These are phyloP conservation scores for Drosophila miranda DNA, from an alignment of 1,140 invertebrate genomes.

Conservation along the genomic window DNA sequence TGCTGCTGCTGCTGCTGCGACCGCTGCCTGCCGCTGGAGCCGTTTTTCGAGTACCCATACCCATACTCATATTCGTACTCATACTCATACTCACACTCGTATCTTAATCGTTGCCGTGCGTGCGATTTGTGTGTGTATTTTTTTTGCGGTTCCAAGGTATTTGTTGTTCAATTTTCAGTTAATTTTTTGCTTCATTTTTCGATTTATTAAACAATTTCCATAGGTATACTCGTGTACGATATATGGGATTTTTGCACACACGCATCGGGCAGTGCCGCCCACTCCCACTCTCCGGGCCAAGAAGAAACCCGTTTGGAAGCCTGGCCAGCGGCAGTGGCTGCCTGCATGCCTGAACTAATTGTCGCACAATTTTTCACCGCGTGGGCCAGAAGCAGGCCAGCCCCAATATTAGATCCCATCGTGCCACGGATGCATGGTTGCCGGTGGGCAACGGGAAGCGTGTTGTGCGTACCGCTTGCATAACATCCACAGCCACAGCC, in stretches of 20 bases:
- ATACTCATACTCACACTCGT: conserved; percentile 41
- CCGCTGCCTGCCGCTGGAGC: conserved; percentile 25
- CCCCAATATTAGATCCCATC: conserved; percentile 35
- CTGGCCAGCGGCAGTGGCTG: not conserved
- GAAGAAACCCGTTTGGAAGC: conserved; percentile 47
- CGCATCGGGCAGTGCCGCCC: conserved; percentile 70
- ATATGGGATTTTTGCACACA: conserved; percentile 55
- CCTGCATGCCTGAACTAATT: conserved; percentile 63
- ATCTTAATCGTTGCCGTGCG: conserved; percentile 68
- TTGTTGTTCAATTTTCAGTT: conserved; percentile 56
- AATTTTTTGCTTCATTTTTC: conserved; percentile 31
- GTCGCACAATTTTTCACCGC: conserved; percentile 69
- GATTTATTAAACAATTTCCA: conserved; percentile 53
- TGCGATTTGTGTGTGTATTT: conserved; percentile 45
- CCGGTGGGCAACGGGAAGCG: conserved; percentile 41
- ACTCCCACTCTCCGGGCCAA: conserved; percentile 29
- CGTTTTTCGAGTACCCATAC: conserved; percentile 49
- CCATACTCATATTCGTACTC: conserved; percentile 25
- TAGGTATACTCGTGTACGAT: conserved; percentile 32
- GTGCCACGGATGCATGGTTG: conserved; percentile 3
- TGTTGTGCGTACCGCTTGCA: conserved; percentile 52
- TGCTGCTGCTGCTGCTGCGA: conserved; percentile 10
- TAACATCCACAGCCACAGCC: conserved; percentile 11
- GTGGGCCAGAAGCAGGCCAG: conserved; percentile 51
- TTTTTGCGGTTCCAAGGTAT: conserved; percentile 76